Evolutionary conservation across 2,797 vertebrate species (phyloP), one percentile per base, ranked within the genome.

Genomic region (Spheniscus humboldti): DNA sequence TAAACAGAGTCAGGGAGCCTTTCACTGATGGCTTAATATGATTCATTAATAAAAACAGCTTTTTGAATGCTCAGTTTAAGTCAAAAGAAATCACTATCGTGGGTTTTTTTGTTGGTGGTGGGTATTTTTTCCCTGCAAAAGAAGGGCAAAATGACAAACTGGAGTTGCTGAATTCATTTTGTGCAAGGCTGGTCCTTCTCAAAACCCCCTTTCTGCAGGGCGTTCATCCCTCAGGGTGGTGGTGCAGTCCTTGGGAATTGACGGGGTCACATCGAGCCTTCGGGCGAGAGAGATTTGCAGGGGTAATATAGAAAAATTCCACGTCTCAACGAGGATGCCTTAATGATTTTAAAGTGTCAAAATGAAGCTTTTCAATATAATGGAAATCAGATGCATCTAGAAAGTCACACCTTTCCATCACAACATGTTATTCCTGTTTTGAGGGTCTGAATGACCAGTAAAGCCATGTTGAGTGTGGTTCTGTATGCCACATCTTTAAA

Each of bases 21-120:
- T 98, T 98, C 98, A 98, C 98, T 98, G 97, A 97, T 98, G 98
- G 97, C 97, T 98, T 98, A 97, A 98, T 98, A 98, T 98, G 98
- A 98, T 98, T 98, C 98, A 98, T 98, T 98, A 98, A 98, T 98
- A 98, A 98, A 98, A 98, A 97, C 98, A 98, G 98, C 98, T 98
- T 98, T 98, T 97, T 98, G 97, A 98, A 98, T 98, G 98, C 98
- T 98, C 98, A 98, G 98, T 98, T 98, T 98, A 98, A 98, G 98
- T 98, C 98, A 98, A 98, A 98, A 98, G 98, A 98, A 98, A 98
- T 98, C 97, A 98, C 97, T 97, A 96, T 97, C 86, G 25, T 97
- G 79, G 17, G 1, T 27, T 52, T 89, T 96, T 80, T 97, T 98
- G 91, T 25, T 94, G 92, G 18, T 95, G 74, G 90, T 90, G 94